Evolutionary conservation across 1,140 invertebrate species (phyloP).

Genomic region (Protaetia brevitarsis): DNA sequence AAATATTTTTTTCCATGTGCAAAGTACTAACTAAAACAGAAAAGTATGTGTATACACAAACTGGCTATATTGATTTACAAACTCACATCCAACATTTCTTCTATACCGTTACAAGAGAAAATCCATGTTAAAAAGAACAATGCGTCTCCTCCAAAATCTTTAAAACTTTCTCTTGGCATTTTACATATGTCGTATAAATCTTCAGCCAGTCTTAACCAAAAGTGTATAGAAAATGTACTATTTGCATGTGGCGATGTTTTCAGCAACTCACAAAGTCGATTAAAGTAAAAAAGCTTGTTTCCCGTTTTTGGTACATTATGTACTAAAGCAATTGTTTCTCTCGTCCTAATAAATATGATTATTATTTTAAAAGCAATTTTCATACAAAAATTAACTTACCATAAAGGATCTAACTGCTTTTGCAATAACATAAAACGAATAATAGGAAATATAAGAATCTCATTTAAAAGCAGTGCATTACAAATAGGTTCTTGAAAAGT

Average conservation of each 20-base stretch:
- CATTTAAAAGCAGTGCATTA: constrained; percentile 3
- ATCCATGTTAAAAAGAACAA: constrained; percentile 6
- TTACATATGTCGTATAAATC: constrained; percentile 3
- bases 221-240: background rate
- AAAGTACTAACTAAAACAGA: constrained; percentile 3
- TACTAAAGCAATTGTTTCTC: background rate
- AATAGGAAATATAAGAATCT: constrained; percentile 19
- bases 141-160: background rate
- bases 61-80: background rate
- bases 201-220: background rate
- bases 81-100: background rate
- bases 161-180: constrained; percentile 2
- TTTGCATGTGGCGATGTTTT: background rate
- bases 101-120: background rate
- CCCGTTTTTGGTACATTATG: background rate
- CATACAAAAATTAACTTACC: constrained; percentile 13
- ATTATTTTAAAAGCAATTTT: background rate
- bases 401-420: background rate
- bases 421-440: background rate
- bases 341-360: background rate
- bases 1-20: constrained; percentile 2
- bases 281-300: background rate
- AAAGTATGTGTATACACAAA: background rate
- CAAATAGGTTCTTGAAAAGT: background rate
- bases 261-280: constrained; percentile 6